phyloP scores from a whole-genome alignment of 2,888 invertebrate species.

The Altica lythri region DNA sequence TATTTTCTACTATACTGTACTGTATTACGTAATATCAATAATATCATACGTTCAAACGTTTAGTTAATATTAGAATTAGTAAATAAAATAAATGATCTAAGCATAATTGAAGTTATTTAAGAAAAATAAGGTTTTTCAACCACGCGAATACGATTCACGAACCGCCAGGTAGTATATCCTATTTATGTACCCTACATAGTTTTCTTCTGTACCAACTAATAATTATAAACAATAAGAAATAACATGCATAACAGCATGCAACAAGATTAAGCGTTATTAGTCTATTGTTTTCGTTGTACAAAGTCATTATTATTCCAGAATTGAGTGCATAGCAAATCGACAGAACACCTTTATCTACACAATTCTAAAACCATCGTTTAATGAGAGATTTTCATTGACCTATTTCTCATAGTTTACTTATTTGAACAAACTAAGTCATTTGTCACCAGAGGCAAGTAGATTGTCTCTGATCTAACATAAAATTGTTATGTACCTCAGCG shows the following conservation, averaged over 20 bases:
- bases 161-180: neutral
- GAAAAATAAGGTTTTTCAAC: too few relatives aligned
- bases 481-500: slow-evolving; percentile 32
- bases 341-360: slow-evolving; percentile 16
- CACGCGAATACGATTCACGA: neutral
- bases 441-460: slow-evolving; percentile 30
- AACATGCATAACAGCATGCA: slow-evolving; percentile 11
- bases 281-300: slow-evolving; percentile 2
- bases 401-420: slow-evolving; percentile 24
- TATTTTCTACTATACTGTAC: too few relatives aligned
- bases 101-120: too few relatives aligned
- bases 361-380: slow-evolving; percentile 16
- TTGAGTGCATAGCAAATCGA: slow-evolving; percentile 13
- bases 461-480: slow-evolving; percentile 27
- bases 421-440: slow-evolving; percentile 24
- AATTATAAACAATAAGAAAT: slow-evolving; percentile 12
- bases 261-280: slow-evolving; percentile 10
- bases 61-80: too few relatives aligned
- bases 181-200: slow-evolving; percentile 2
- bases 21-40: too few relatives aligned
- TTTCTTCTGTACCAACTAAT: neutral
- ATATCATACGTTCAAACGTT: too few relatives aligned
- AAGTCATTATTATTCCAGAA: slow-evolving; percentile 7
- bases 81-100: too few relatives aligned
- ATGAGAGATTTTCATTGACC: slow-evolving; percentile 18